Evolutionary conservation across 2,113 vertebrate species (phyloP).

Genomic region (Heptranchias perlo): DNA sequence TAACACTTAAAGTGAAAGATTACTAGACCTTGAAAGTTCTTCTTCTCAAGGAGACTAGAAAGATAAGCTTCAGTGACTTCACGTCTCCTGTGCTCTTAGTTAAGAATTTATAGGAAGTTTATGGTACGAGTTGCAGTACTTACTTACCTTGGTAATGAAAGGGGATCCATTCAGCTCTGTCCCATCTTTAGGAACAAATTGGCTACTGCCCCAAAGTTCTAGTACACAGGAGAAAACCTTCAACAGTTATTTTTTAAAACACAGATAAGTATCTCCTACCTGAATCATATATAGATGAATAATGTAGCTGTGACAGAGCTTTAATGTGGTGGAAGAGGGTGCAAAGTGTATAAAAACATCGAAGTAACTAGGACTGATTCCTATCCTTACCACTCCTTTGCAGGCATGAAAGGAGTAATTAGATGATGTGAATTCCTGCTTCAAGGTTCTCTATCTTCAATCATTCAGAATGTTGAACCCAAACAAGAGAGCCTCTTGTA

Average conservation of each 20-base stretch:
- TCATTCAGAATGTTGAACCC: background rate
- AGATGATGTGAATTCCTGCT: background rate
- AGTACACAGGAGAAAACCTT: background rate
- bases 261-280: background rate
- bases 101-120: background rate
- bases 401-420: background rate
- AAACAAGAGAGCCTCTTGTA: no score
- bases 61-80: background rate
- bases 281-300: background rate
- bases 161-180: background rate
- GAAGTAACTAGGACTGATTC: background rate
- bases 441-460: background rate
- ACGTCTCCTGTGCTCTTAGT: background rate
- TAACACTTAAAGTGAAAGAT: background rate
- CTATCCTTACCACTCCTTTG: background rate
- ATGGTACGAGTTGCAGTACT: background rate
- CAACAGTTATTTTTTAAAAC: background rate
- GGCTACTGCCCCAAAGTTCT: background rate
- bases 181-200: background rate
- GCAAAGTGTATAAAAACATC: background rate
- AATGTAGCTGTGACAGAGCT: background rate
- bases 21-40: background rate
- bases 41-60: background rate
- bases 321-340: background rate
- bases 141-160: background rate